These are phyloP conservation scores for Chauna torquata DNA, from an alignment of 2,113 vertebrate species.

Conservation along the genomic window DNA sequence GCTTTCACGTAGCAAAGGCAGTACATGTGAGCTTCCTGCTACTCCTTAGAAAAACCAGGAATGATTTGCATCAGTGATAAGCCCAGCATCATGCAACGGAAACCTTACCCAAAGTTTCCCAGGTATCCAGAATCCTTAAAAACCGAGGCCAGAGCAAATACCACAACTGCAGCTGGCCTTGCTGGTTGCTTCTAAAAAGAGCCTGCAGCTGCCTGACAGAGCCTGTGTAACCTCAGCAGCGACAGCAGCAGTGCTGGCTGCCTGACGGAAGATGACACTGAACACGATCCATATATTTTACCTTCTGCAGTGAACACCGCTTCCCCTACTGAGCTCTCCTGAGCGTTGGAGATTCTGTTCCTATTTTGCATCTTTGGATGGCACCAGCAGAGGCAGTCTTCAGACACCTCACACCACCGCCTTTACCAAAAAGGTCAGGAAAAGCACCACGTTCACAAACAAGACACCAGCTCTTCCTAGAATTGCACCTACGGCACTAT, in stretches of 20 bases:
- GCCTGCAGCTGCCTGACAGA: neutral
- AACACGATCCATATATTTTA: neutral
- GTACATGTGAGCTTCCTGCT: neutral
- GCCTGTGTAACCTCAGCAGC: neutral
- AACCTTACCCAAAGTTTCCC: neutral
- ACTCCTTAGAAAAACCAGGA: neutral
- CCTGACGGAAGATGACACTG: neutral
- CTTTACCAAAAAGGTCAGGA: neutral
- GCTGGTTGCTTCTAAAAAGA: neutral
- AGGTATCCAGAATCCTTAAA: neutral
- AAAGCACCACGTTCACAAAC: neutral
- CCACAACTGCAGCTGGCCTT: neutral
- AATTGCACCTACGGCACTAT: accelerated
- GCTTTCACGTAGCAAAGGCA: neutral
- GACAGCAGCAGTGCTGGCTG: neutral
- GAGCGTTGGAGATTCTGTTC: neutral
- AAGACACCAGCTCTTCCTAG: neutral
- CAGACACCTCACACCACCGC: neutral
- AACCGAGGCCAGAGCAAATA: neutral
- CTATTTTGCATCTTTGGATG: neutral
- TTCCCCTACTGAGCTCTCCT: neutral
- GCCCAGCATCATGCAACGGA: neutral
- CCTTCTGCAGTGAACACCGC: neutral
- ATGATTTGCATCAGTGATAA: neutral
- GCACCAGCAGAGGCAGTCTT: neutral